Base-by-base conservation (phyloP, 1,140 invertebrate species). In the Eurytemora carolleeae region DNA sequence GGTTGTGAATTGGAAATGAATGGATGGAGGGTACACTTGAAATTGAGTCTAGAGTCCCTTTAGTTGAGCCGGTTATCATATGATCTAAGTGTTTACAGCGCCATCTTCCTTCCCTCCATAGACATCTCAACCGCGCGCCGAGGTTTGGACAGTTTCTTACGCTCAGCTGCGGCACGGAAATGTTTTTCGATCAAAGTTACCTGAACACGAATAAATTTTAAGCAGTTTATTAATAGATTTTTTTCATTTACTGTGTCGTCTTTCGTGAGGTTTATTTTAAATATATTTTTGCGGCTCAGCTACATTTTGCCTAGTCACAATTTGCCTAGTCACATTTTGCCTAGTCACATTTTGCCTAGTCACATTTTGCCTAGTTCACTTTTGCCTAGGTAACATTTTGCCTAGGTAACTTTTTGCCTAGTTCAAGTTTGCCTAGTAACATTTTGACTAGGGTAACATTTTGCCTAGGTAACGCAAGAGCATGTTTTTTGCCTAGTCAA, bases 21-120 rank as follows among this genome's bases (percentile, higher is more conserved):
- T n/a, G n/a, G n/a, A n/a, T n/a, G n/a, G n/a, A n/a, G n/a, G n/a
- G n/a, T n/a, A n/a, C n/a, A n/a, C n/a, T n/a, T n/a, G n/a, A n/a
- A n/a, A n/a, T n/a, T n/a, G n/a, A n/a, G n/a, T n/a, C n/a, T n/a
- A n/a, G n/a, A n/a, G n/a, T n/a, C n/a, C n/a, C n/a, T n/a, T n/a
- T n/a, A n/a, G n/a, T n/a, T n/a, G n/a, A n/a, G n/a, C n/a, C n/a
- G n/a, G n/a, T n/a, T n/a, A n/a, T n/a, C n/a, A n/a, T n/a, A n/a
- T n/a, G n/a, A n/a, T n/a, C n/a, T n/a, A n/a, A 44, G 31, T n/a
- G n/a, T n/a, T 66, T 69, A 92, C 60, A 94, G 76, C 59, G 86
- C 79, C 89, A 96, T 94, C 76, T 92, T 93, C 66, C 89, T 76
- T 18, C 92, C 92, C 76, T 96, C 92, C 66, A 96, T 92, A 63